Conservation (phyloP, 2,113 vertebrate genomes). For the Triplophysa rosa region DNA sequence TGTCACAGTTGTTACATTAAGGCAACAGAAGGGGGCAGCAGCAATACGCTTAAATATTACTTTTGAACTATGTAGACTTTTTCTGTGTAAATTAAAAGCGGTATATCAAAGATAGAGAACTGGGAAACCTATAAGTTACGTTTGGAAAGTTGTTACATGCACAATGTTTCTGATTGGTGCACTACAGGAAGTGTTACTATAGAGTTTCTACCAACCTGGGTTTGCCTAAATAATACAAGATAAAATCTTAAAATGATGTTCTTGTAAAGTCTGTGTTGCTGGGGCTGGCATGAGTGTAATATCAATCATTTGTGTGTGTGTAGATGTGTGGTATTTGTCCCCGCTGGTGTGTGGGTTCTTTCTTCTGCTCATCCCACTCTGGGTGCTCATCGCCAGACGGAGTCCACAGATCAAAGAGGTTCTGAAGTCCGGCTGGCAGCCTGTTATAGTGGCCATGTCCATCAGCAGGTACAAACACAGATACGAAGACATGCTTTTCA, state of each 20-base stretch:
- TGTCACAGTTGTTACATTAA: neutral
- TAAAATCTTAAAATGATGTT: neutral
- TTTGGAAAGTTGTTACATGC: neutral
- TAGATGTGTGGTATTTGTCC: constrained; percentile 83
- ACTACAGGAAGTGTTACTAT: too few species aligned
- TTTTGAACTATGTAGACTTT: neutral
- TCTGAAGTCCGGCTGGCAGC: constrained; percentile 89
- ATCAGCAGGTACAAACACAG: constrained; percentile 85
- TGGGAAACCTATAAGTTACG: too few species aligned
- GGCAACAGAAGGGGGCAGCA: constrained; percentile 27
- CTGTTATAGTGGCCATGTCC: constrained; percentile 91
- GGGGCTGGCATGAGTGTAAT: neutral
- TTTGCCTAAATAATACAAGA: neutral
- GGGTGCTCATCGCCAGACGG: constrained; percentile 81
- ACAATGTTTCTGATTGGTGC: neutral
- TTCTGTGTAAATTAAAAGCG: neutral
- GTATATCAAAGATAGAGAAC: neutral
- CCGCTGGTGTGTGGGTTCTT: constrained; percentile 81
- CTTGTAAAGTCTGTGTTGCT: neutral
- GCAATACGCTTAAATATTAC: neutral
- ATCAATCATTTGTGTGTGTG: neutral
- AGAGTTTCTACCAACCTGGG: too few species aligned
- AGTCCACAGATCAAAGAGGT: constrained; percentile 83
- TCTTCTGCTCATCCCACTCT: constrained; percentile 83
- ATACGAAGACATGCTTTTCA: neutral